Evolutionary conservation across 1,140 invertebrate genomes (phyloP), one percentile per base, ranked within the genome.

Genomic region (Odontomachus brunneus): DNA sequence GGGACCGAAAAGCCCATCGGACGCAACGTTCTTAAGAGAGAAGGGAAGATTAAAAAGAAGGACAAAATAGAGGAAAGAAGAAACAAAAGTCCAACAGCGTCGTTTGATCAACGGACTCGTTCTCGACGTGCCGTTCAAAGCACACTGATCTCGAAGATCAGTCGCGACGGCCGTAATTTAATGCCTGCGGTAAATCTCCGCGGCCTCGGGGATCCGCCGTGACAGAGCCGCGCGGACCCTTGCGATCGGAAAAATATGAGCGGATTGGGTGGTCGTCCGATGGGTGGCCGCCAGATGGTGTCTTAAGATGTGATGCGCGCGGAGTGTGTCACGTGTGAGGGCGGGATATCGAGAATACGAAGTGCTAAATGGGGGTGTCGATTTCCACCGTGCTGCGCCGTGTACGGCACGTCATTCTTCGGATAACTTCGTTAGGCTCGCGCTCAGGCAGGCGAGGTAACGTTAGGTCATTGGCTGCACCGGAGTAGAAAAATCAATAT

Each of bases 401-500:
- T 71, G 65, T 80, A 71, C 65, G 66, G 65, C 75, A 51, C 66
- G 66, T 55, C 59, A 72, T 80, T 85, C 55, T 75, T 22, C 33
- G 65, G 12, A 69, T 60, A 88, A 82, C 75, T 87, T 88, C 73
- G 86, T 87, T 71, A 66, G 72, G 74, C 38, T 65, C 26, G 75
- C 26, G 38, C 48, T 87, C 60, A n/a, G n/a, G 49, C 44, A 29
- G 48, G 75, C 12, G 29, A 24, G 73, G 69, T 86, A 76, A 63
- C n/a, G 44, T 67, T 48, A 72, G 75, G 85, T 76, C 85, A 59
- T 59, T 75, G 84, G 22, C 59, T 57, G 55, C 83, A 57, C 53
- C 62, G 76, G 67, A 82, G 86, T 83, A 83, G 87, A 88, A 88
- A 88, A 88, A 88, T 88, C 87, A 88, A 88, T 88, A 88, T 85